Evolutionary conservation across 2,888 invertebrate species (phyloP).

Genomic region (Gastracanthus pulcherrimus): DNA sequence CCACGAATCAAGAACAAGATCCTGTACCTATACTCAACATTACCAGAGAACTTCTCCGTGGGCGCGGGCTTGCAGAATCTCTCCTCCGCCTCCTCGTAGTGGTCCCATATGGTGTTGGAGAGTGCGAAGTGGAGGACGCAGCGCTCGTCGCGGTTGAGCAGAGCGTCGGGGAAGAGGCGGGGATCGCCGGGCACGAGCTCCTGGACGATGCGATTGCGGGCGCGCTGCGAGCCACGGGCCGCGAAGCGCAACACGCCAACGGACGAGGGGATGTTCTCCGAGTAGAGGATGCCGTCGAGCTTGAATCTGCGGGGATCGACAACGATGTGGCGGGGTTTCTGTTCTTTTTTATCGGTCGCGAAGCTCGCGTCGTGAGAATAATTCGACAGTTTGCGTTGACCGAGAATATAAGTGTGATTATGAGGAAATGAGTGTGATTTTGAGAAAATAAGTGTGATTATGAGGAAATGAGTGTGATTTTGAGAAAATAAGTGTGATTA

Average conservation of each 20-base stretch:
- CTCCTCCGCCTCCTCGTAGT: constrained; percentile 53
- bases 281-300: constrained; percentile 68
- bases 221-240: constrained; percentile 60
- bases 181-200: constrained; percentile 67
- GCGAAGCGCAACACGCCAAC: constrained; percentile 55
- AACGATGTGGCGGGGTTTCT: no score
- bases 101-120: constrained; percentile 68
- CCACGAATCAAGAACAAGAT: background rate
- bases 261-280: constrained; percentile 56
- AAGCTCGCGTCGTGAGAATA: no score
- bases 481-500: no score
- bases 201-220: constrained; percentile 67
- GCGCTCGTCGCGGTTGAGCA: constrained; percentile 65
- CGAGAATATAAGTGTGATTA: no score
- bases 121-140: constrained; percentile 70
- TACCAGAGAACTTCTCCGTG: constrained; percentile 65
- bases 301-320: no score
- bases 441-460: no score
- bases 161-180: constrained; percentile 61
- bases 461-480: no score
- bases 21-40: constrained; percentile 35
- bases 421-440: no score
- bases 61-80: constrained; percentile 61
- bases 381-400: no score
- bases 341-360: background rate